Base-by-base conservation (phyloP, 2,113 vertebrate species). In the Henicopernis longicauda region DNA sequence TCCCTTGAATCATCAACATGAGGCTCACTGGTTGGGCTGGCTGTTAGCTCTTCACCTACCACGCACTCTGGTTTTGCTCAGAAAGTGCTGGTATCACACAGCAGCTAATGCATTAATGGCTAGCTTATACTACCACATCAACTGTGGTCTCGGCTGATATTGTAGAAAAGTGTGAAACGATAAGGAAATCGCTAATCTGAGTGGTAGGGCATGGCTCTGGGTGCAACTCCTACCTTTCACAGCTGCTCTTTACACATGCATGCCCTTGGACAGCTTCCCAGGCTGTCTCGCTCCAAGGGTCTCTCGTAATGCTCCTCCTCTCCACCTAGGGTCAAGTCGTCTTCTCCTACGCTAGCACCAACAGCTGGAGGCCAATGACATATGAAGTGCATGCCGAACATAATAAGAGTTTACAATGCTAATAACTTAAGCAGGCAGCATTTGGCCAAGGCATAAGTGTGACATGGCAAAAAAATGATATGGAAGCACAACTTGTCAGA, bases 331-430 rank as follows among this genome's bases (percentile, higher is more conserved):
- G 94, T 95, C 95, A 90, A 93, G 69, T 45, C 31, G 0, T 85
- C 81, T 70, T 69, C 94, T 72, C 77, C 91, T 72, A 10, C 0
- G 3, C 86, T 26, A 89, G 84, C 96, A 87, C 81, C 91, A 88
- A 27, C 96, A 96, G 93, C 95, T 95, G 96, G 78, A 95, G 86
- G 81, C 70, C 96, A 97, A 94, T 93, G 96, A 91, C 93, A 94
- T 49, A 77, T 90, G 95, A 96, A 97, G 85, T 85, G 87, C 90
- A 88, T 4, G 49, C 74, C 3, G 14, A 90, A 93, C 71, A 62
- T 91, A 96, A 92, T 82, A 90, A 85, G 95, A 81, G 90, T 93
- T 97, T 95, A 90, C 95, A 97, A 92, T 92, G 91, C 94, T 97
- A 95, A 95, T 95, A 84, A 82, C 83, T 89, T 95, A 96, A 96